Evolutionary conservation across 2,888 invertebrate genomes (phyloP), one percentile per base, ranked within the genome.

Genomic region (Epirrita christyi): DNA sequence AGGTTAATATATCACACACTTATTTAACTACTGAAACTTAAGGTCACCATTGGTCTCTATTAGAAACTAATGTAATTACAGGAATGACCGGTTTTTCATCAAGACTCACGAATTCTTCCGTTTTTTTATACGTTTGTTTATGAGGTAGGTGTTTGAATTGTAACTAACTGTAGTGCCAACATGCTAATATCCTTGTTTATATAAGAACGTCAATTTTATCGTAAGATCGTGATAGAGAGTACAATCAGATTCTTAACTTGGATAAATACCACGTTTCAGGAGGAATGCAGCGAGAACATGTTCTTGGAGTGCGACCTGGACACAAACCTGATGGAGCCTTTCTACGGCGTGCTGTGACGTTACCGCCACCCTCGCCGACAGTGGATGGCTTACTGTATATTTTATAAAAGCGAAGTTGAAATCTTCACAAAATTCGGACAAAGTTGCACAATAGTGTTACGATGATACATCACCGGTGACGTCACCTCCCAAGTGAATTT

Each of bases 251-350:
- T 14, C 0, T 14, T 14, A 7, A 38, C 3, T 14, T 14, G 8
- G 11, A 40, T 28, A 29, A 21, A 34, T 38, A 50, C 42, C 11
- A 8, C 28, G 15, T 60, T 87, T 54, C 83, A 92, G 91, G 90
- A 90, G 71, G 90, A 89, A 73, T 86, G 86, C 78, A 85, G 78
- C 73, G 91, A 91, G 70, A 88, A 79, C 83, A 86, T 91, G 71
- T 91, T 90, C 73, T 71, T 91, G 73, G 91, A 90, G 79, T 88
- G 88, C 68, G 90, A 90, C 70, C 79, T 91, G 78, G 91, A 90
- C 69, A 72, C 89, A 42, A 88, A 80, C 71, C 73, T 91, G 67
- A 88, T 92, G 89, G 91, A 91, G 66, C 85, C 89, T 51, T 84
- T 91, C 73, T 91, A 91, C 78, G 83, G 89, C 70, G 88, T 84